These are phyloP conservation scores for Ornithoptera alexandrae DNA, from an alignment of 2,888 invertebrate genomes.

Conservation along the genomic window DNA sequence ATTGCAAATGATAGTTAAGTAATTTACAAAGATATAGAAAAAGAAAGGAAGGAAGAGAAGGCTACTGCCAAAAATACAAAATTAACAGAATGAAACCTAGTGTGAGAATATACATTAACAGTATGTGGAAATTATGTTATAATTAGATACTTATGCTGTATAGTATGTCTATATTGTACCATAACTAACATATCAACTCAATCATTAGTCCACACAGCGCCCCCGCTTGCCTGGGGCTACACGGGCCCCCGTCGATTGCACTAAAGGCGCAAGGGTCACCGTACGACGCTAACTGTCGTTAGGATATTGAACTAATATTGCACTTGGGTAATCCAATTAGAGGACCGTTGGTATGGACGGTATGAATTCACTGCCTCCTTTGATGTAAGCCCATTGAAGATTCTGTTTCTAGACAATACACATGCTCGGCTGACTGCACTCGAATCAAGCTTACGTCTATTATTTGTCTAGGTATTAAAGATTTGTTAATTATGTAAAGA, in stretches of 20 bases:
- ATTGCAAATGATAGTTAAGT: no score
- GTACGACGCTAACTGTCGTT: constrained; percentile 56
- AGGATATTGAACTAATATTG: constrained; percentile 67
- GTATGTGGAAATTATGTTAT: no score
- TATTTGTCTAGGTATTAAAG: background rate
- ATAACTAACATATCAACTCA: constrained; percentile 22
- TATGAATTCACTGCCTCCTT: constrained; percentile 51
- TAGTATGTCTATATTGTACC: background rate
- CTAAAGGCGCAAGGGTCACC: constrained; percentile 62
- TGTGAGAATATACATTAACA: no score
- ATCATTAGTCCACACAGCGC: constrained; percentile 36
- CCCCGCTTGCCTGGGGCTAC: constrained; percentile 40
- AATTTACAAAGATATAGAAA: no score
- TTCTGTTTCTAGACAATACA: constrained; percentile 28
- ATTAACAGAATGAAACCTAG: no score
- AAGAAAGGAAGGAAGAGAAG: no score
- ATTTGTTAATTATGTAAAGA: background rate
- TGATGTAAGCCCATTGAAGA: constrained; percentile 44
- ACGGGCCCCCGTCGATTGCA: constrained; percentile 49
- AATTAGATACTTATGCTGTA: background rate
- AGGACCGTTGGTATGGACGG: constrained; percentile 43
- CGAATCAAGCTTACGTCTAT: constrained; percentile 5
- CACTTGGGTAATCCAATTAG: constrained; percentile 70
- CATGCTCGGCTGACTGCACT: background rate
- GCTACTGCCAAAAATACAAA: no score